Conservation (phyloP, 1,140 invertebrate species). For the Phortica variegata region DNA sequence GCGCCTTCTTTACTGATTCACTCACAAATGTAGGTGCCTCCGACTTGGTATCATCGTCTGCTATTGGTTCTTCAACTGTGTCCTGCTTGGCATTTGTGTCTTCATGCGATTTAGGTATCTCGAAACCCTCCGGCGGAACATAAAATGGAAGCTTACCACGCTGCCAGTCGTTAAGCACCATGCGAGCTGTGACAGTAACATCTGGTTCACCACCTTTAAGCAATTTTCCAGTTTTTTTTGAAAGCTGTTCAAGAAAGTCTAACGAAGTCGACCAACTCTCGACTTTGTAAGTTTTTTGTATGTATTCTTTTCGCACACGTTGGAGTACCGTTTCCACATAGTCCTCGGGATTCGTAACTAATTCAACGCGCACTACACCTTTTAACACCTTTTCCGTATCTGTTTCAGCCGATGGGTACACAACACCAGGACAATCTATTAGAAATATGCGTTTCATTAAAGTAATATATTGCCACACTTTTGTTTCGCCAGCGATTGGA, state of each 20-base stretch:
- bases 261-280: slow-evolving; percentile 74
- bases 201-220: slow-evolving; percentile 97
- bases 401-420: slow-evolving; percentile 89
- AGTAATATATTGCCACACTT: slow-evolving; percentile 99
- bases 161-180: slow-evolving; percentile 99
- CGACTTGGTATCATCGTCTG: slow-evolving; percentile 40
- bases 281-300: slow-evolving; percentile 90
- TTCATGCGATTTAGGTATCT: slow-evolving; percentile 60
- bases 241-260: slow-evolving; percentile 93
- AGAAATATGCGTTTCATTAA: slow-evolving; percentile 96
- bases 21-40: slow-evolving; percentile 45
- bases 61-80: slow-evolving; percentile 17
- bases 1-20: slow-evolving; percentile 48
- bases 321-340: slow-evolving; percentile 86
- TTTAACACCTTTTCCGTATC: slow-evolving; percentile 97
- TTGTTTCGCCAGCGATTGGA: slow-evolving; percentile 98
- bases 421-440: slow-evolving; percentile 99
- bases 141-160: slow-evolving; percentile 96
- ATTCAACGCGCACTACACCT: slow-evolving; percentile 92
- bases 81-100: slow-evolving; percentile 23
- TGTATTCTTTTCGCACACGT: slow-evolving; percentile 86
- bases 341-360: slow-evolving; percentile 92
- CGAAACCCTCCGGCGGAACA: slow-evolving; percentile 78
- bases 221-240: slow-evolving; percentile 82
- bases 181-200: slow-evolving; percentile 81